phyloP scores from a whole-genome alignment of 2,113 vertebrate species.

The Thalassoma bifasciatum region DNA sequence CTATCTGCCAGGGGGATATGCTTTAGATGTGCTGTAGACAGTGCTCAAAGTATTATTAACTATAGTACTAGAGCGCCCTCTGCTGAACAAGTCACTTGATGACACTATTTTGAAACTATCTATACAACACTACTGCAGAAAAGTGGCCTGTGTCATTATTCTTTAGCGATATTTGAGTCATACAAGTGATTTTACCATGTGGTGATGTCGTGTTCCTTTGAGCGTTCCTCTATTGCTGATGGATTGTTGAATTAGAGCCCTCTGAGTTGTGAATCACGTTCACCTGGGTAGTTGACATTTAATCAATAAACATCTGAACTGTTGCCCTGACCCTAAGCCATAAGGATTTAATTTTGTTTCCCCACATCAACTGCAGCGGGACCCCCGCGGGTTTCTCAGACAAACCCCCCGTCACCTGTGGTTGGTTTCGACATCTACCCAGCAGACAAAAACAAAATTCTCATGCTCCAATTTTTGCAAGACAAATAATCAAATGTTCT shows the following conservation, averaged over 20 bases:
- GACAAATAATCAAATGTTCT: conserved; percentile 60
- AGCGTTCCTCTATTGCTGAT: conserved; percentile 72
- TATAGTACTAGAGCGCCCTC: no score
- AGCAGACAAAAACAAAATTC: conserved; percentile 48
- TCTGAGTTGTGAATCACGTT: conserved; percentile 82
- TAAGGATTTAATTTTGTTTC: conserved; percentile 79
- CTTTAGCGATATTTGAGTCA: conserved; percentile 3
- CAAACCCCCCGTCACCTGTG: conserved; percentile 63
- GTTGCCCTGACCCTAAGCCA: conserved; percentile 79
- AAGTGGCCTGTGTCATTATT: background rate
- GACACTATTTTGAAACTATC: background rate
- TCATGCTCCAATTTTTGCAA: conserved; percentile 63
- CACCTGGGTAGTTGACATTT: conserved; percentile 82
- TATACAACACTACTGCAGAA: background rate
- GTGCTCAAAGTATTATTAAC: background rate
- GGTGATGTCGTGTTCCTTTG: conserved; percentile 61
- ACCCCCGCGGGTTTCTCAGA: conserved; percentile 66
- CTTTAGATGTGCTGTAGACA: background rate
- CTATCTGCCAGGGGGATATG: background rate
- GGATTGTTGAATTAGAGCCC: conserved; percentile 68
- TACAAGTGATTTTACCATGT: conserved; percentile 13
- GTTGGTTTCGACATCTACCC: conserved; percentile 51
- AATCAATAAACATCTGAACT: conserved; percentile 86
- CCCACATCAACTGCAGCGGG: conserved; percentile 58
- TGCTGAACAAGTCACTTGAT: background rate